Evolutionary conservation across 2,797 vertebrate genomes (phyloP).

Genomic region (Macropus fuliginosus): DNA sequence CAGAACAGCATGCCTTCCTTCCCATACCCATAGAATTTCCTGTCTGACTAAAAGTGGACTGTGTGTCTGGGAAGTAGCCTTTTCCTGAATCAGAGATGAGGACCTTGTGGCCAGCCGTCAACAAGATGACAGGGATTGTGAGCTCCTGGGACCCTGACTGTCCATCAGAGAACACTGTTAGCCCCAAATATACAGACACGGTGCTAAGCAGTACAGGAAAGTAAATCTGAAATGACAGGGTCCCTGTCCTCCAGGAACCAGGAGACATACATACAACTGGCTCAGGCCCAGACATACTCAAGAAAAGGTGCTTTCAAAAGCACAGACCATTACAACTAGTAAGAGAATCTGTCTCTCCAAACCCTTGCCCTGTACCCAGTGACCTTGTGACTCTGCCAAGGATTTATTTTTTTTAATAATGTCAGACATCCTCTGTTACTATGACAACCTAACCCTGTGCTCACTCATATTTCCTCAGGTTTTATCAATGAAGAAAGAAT

Average conservation of each 20-base stretch:
- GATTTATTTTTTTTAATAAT: neutral
- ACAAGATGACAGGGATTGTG: rapidly evolving
- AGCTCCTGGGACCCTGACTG: neutral
- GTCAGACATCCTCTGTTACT: neutral
- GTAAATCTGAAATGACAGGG: neutral
- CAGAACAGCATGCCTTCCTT: neutral
- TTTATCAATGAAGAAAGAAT: slow-evolving; percentile 84
- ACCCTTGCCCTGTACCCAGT: neutral
- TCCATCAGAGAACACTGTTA: neutral
- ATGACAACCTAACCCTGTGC: neutral
- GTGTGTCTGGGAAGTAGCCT: neutral
- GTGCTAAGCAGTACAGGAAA: neutral
- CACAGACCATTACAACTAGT: neutral
- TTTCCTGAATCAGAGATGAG: neutral
- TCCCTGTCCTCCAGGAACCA: neutral
- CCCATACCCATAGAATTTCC: neutral
- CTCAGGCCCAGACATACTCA: neutral
- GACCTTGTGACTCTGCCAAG: neutral
- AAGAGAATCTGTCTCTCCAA: neutral
- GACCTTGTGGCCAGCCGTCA: rapidly evolving
- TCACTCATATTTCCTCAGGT: slow-evolving; percentile 69
- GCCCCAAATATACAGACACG: neutral
- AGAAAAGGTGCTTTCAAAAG: neutral
- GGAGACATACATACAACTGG: neutral
- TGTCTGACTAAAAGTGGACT: neutral